Evolutionary conservation across 2,113 vertebrate genomes (phyloP), one percentile per base, ranked within the genome.

Genomic region (Paraplagusia blochii): DNA sequence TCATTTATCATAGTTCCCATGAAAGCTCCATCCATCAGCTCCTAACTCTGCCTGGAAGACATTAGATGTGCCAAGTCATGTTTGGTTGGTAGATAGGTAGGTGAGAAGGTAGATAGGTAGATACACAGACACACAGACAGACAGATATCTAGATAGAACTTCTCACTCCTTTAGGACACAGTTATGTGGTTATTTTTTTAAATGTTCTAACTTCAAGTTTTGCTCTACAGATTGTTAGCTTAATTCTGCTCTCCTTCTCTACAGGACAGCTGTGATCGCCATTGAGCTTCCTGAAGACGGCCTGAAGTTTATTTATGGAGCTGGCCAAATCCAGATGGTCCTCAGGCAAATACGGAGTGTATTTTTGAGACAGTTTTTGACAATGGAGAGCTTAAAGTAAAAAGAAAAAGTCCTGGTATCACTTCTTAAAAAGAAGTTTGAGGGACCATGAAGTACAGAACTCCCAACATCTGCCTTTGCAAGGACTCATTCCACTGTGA

Each of bases 251-350:
- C 74, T 57, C 22, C 19, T 36, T 13, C 48, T 34, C 67, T 44
- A 63, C 75, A 92, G 90, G 90, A 91, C 78, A 86, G 76, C 81
- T 92, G 90, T 77, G 81, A 88, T 1, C 81, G 84, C 66, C 85
- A 83, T 50, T 83, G 79, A 68, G 59, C 79, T 58, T 71, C 82
- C 49, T 83, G 80, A 89, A 60, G 58, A 64, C 0, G 12, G 39
- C 11, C 10, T 3, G 16, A 47, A 52, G 44, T 50, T 66, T 42
- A 44, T 45, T 58, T 45, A 9, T 49, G 44, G 52, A 63, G 54
- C 19, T 40, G 58, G 61, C 53, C 52, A 47, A 54, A 53, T 72
- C 46, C 55, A 57, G 49, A 14, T 18, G 53, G 60, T 64, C 59
- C 66, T 70, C 48, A 4, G 33, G 50, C 47, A 55, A 36, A 40